A percentile compares a stretch with the other conserved stretches of the same genome.
Evolutionary conservation across 2,888 invertebrate genomes (phyloP).

Genomic region (Hyalella azteca): DNA sequence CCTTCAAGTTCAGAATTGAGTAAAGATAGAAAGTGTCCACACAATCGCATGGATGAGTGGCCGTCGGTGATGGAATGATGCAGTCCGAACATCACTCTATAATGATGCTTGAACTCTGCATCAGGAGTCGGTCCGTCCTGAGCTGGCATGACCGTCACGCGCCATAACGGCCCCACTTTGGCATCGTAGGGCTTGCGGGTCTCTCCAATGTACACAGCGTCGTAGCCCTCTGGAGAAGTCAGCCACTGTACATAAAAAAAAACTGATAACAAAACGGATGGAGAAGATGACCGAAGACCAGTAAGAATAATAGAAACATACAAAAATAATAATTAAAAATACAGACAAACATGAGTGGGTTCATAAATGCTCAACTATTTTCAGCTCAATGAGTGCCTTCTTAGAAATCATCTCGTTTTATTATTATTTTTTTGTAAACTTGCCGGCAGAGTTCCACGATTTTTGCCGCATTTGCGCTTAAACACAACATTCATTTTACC

Average conservation of each 20-base stretch:
- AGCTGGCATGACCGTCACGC: conserved; percentile 23
- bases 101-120: conserved; percentile 14
- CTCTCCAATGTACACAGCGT: not conserved
- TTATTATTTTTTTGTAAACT: no score
- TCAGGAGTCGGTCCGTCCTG: not conserved
- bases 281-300: no score
- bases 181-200: conserved; percentile 6
- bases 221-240: not conserved
- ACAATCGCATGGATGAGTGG: conserved; percentile 41
- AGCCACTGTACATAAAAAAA: not conserved
- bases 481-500: no score
- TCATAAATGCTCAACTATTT: not conserved
- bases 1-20: conserved; percentile 41
- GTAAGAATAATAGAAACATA: no score
- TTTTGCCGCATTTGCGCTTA: no score
- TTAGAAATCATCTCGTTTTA: not conserved
- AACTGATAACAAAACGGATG: no score
- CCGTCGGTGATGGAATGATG: conserved; percentile 50
- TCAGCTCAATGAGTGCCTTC: not conserved
- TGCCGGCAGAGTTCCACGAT: no score
- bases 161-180: not conserved
- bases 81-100: conserved; percentile 42
- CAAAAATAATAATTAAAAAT: no score
- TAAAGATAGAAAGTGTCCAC: conserved; percentile 37
- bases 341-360: not conserved